A percentile compares a stretch with the other conserved stretches of the same genome.
These are phyloP conservation scores for Oasisia sp. DNA, from an alignment of 2,888 invertebrate genomes.

Conservation along the genomic window DNA sequence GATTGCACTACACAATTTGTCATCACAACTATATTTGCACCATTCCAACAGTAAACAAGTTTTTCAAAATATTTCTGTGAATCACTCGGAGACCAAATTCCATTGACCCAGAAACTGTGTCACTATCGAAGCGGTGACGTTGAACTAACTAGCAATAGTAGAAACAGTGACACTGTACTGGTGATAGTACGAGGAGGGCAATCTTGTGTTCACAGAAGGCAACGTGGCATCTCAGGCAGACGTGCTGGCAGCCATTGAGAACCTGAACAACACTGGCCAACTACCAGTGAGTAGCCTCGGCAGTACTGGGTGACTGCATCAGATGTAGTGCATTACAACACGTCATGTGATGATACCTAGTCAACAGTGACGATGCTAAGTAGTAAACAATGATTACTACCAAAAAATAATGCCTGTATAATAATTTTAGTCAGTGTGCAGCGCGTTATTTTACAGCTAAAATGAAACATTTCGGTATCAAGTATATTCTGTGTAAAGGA, in stretches of 20 bases:
- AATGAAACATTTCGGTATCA: too few species aligned
- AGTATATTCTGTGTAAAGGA: too few species aligned
- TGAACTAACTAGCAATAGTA: too few species aligned
- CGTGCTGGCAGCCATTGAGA: conserved; percentile 3
- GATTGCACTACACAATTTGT: too few species aligned
- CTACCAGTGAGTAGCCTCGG: not conserved
- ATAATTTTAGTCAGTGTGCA: too few species aligned
- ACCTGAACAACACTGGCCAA: conserved; percentile 13
- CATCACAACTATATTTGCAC: too few species aligned
- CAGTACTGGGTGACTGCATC: not conserved
- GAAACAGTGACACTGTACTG: not conserved
- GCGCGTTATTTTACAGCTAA: too few species aligned
- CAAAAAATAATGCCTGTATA: too few species aligned
- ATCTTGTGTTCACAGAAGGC: conserved; percentile 8
- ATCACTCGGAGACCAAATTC: not conserved
- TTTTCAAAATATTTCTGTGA: not conserved
- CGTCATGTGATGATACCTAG: not conserved
- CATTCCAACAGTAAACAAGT: too few species aligned
- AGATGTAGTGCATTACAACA: not conserved
- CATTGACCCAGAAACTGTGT: not conserved
- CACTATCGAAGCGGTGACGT: too few species aligned
- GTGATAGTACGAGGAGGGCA: not conserved
- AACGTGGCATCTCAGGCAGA: conserved; percentile 3
- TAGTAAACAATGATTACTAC: too few species aligned
- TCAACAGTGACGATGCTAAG: not conserved